Evolutionary conservation across 2,888 invertebrate genomes (phyloP), one percentile per base, ranked within the genome.

Genomic region (Melanchra persicariae): DNA sequence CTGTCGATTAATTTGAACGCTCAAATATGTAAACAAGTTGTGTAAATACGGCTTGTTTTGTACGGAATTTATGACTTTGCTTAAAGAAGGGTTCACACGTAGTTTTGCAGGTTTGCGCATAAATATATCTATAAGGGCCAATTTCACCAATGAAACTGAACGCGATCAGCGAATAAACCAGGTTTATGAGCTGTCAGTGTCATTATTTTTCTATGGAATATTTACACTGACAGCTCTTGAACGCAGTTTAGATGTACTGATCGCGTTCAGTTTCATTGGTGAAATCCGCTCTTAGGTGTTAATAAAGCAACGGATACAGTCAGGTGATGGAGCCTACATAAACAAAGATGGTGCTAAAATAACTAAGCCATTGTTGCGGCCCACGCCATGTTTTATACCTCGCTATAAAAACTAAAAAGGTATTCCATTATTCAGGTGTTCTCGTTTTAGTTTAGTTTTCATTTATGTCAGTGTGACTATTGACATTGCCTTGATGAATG

Each of bases 361-460:
- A 73, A 77, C 74, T 55, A 47, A 67, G 55, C 59, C 45, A 60
- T 64, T 67, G 81, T 40, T 70, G 43, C 37, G 34, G 34, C 55
- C 55, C 26, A 57, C 63, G 55, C 30, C 60, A 62, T 71, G 57
- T 64, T 78, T 52, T 61, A 63, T 64, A 61, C 60, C 40, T 30
- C 45, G 22, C 54, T 65, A 47, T 81, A 62, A 76, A 79, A 79
- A 67, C 54, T 62, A 43, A 62, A 79, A 61, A 74, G 59, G 64
- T 68, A 68, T 79, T 76, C 54, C 34, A 70, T 68, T 76, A 68
- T 52, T 58, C 77, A 71, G 58, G 67, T 61, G 63, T 55, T 55
- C 71, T 71, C 47, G 64, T 58, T 76, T 67, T 64, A 70, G 70
- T 80, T 75, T 70, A 69, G 69, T 54, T 69, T 68, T 40, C 63